Percentiles rank a stretch among this genome's conserved stretches.
These are phyloP conservation scores for Pachyramphus minor DNA, from an alignment of 2,113 vertebrate genomes.

Conservation along the genomic window DNA sequence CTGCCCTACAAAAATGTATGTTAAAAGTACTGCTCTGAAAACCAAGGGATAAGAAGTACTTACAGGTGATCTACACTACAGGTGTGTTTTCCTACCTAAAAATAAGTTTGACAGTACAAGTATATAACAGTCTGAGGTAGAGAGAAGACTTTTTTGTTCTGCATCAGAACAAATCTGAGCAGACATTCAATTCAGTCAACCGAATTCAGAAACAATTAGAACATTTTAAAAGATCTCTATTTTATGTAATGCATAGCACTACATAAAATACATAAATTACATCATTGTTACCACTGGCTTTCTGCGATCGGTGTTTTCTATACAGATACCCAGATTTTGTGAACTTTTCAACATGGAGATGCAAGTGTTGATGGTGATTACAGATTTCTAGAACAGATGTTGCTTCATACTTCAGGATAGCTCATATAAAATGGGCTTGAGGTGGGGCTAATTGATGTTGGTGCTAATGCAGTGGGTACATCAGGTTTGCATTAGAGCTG, in stretches of 20 bases:
- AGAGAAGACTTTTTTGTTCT: neutral
- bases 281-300: neutral
- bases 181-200: neutral
- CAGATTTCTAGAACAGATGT: neutral
- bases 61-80: neutral
- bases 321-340: neutral
- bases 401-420: neutral
- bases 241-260: neutral
- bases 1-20: neutral
- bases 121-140: neutral
- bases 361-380: accelerated
- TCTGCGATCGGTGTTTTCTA: neutral
- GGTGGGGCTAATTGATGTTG: neutral
- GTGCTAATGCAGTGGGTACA: neutral
- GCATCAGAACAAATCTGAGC: neutral
- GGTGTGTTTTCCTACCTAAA: neutral
- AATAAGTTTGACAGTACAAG: neutral
- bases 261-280: no score
- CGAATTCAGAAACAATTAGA: neutral
- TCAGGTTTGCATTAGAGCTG: neutral
- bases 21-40: neutral
- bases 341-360: neutral
- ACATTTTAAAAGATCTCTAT: neutral
- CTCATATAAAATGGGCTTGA: neutral
- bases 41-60: neutral